These are phyloP conservation scores for Pristionchus arcanus DNA, from an alignment of 2,888 invertebrate species.

Conservation along the genomic window DNA sequence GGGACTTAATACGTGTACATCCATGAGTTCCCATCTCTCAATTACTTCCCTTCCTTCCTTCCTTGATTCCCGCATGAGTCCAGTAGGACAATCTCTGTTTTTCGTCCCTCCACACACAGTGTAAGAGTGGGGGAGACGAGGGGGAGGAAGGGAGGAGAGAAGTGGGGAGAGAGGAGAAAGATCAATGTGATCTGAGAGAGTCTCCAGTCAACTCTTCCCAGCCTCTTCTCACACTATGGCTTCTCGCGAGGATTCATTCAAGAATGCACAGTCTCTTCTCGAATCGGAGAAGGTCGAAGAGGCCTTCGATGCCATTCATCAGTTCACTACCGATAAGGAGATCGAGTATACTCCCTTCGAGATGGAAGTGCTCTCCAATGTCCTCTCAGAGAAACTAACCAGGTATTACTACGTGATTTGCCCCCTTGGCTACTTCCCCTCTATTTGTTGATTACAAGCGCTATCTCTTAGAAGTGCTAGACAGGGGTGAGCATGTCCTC, in stretches of 20 bases:
- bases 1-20: background rate
- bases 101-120: conserved; percentile 24
- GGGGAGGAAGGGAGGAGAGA: conserved; percentile 1
- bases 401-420: conserved; percentile 59
- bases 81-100: conserved; percentile 40
- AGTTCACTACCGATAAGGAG: conserved; percentile 59
- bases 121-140: conserved; percentile 34
- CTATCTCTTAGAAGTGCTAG: background rate
- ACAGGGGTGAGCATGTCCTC: background rate
- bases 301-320: conserved; percentile 11
- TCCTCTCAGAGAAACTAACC: conserved; percentile 65
- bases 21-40: background rate
- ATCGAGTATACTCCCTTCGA: conserved; percentile 62
- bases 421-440: background rate
- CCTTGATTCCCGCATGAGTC: background rate
- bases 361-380: conserved; percentile 63
- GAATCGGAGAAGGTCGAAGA: conserved; percentile 48
- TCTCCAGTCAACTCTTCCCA: conserved; percentile 26
- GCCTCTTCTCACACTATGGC: conserved; percentile 37
- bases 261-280: conserved; percentile 40
- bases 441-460: conserved; percentile 20
- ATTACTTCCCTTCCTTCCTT: background rate
- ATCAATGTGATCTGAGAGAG: conserved; percentile 36
- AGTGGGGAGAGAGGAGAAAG: conserved; percentile 24
- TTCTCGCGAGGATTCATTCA: conserved; percentile 53